Conservation (phyloP, 2,888 invertebrate species). For the Dorcus hopei region DNA sequence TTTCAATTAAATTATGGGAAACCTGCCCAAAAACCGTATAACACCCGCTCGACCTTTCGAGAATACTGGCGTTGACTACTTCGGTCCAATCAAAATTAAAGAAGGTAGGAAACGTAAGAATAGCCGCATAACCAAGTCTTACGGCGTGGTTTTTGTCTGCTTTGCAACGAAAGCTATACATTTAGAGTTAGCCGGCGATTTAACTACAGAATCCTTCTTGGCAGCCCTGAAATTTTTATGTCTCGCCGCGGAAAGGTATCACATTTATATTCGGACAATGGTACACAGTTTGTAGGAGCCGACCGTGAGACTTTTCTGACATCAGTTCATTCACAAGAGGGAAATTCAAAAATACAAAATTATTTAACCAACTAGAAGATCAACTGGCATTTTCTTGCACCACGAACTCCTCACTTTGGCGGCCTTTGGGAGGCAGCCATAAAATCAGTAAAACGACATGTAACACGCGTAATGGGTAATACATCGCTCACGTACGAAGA, state of each 20-base stretch:
- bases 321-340: too few relatives aligned
- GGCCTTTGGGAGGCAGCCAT: slow-evolving; percentile 36
- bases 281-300: slow-evolving; percentile 36
- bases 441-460: slow-evolving; percentile 30
- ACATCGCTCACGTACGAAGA: slow-evolving; percentile 30
- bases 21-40: slow-evolving; percentile 3
- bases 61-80: slow-evolving; percentile 18
- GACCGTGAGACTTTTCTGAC: slow-evolving; percentile 14
- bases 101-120: slow-evolving; percentile 3
- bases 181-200: slow-evolving; percentile 34
- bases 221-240: slow-evolving; percentile 33
- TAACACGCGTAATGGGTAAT: slow-evolving; percentile 23
- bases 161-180: slow-evolving; percentile 36
- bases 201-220: slow-evolving; percentile 34
- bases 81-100: slow-evolving; percentile 19
- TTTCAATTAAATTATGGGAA: too few relatives aligned
- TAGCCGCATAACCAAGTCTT: slow-evolving; percentile 13
- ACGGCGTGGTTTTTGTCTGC: slow-evolving; percentile 34
- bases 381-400: slow-evolving; percentile 10
- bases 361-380: too few relatives aligned
- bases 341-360: too few relatives aligned
- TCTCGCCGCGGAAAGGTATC: slow-evolving; percentile 28
- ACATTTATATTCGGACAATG: slow-evolving; percentile 35
- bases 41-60: slow-evolving; percentile 4
- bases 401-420: slow-evolving; percentile 29